Evolutionary conservation across 2,113 vertebrate species (phyloP).

Genomic region (Promerops cafer): DNA sequence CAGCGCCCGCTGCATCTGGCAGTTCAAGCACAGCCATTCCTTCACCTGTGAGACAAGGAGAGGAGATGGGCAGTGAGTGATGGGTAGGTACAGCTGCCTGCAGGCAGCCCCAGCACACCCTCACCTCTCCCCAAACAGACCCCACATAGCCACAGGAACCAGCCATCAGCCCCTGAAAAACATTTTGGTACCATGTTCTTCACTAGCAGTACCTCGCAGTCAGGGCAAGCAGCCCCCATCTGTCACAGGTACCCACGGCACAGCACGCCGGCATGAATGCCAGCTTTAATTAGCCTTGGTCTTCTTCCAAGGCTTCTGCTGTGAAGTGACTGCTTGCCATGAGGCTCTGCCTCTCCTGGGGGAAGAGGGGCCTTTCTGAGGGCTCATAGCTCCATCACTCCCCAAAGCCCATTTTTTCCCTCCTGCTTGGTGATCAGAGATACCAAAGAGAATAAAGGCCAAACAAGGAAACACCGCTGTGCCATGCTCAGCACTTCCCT

Average conservation of each 20-base stretch:
- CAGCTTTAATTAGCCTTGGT: conserved; percentile 2
- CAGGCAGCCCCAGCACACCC: background rate
- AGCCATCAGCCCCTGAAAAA: background rate
- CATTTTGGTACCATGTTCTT: background rate
- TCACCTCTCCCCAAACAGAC: background rate
- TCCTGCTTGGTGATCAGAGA: background rate
- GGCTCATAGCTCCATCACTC: background rate
- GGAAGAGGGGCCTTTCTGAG: background rate
- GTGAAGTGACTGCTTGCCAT: background rate
- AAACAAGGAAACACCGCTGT: background rate
- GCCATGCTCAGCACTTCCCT: background rate
- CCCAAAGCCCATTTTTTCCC: background rate
- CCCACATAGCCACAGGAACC: background rate
- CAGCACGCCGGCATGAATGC: rapidly evolving
- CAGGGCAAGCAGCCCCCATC: background rate
- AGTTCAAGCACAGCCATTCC: conserved; percentile 98
- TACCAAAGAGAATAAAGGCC: background rate
- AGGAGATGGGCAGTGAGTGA: background rate
- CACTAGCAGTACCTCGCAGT: background rate
- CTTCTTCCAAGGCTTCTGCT: conserved; percentile 23
- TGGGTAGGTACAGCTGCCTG: rapidly evolving
- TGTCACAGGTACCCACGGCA: conserved; percentile 5
- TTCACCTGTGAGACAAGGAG: conserved; percentile 81
- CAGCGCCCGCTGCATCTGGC: conserved; percentile 98
- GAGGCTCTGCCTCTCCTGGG: background rate